Base-by-base conservation (phyloP, 92 coral and sea anemone genomes). In the Epizoanthus fatuus region DNA sequence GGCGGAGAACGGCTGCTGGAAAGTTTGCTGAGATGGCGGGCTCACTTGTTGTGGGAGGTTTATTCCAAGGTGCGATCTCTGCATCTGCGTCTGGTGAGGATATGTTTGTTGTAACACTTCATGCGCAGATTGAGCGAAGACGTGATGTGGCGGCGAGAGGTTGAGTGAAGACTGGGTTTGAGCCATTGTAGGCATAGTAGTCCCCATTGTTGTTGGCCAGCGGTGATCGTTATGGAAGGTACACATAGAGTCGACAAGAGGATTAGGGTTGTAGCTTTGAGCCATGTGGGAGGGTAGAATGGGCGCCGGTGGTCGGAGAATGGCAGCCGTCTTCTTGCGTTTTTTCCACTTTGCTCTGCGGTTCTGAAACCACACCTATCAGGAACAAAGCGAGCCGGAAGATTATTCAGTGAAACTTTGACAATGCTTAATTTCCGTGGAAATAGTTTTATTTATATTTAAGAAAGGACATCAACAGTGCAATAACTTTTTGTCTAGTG, bases 261-360 rank as follows among this genome's bases (percentile, higher is more conserved):
- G 98, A 86, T 95, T 94, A 17, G 99, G 92, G 74, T 93, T 97
- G 92, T 93, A 97, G 62, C 97, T 92, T 86, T 97, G 99, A 15
- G 98, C 98, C 93, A 97, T 92, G 79, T 97, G 99, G 13, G 99
- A 95, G 12, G 99, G 99, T n/a, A 97, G 93, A 74, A 97, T 97
- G n/a, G 99, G 98, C 7, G 99, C 96, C 4, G 99, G 99, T 57
- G 99, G 99, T 1, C 99, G 98, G 16, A 97, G 95, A 40, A 97
- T 96, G 2, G 99, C 92, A 4, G 98, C 93, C 0, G 98, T 97
- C 99, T 97, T 97, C 93, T 97, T 97, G 44, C 99, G 99, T 76
- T 97, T 97, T 90, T 97, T 97, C 99, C 99, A 97, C 82, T 97
- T 97, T 32, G 99, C 99, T 17, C 99, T 95, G 56, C 99, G 98